Evolutionary conservation across 2,113 vertebrate genomes (phyloP).

Genomic region (Ochotona princeps): DNA sequence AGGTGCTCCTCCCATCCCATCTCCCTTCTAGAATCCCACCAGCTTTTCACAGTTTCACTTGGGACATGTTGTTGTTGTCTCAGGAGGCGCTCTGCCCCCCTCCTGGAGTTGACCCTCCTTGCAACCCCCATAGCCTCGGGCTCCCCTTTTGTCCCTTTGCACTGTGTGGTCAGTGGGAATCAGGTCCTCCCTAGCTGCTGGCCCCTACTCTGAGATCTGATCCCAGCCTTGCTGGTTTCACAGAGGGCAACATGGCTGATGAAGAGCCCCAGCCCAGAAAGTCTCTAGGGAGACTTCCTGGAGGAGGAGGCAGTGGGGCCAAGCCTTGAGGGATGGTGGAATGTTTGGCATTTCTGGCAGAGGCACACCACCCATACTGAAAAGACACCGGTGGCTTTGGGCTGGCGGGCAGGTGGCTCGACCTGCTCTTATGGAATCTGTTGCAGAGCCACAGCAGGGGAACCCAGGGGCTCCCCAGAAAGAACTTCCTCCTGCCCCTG

Average conservation of each 20-base stretch:
- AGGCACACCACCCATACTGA: not conserved
- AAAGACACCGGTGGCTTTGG: not conserved
- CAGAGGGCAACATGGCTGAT: not conserved
- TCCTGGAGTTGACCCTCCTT: not conserved
- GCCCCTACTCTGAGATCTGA: not conserved
- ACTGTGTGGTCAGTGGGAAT: not conserved
- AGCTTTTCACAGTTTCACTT: not conserved
- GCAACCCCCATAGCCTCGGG: not conserved
- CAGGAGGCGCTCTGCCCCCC: not conserved
- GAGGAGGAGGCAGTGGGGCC: slow-evolving; percentile 8
- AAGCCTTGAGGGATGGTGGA: not conserved
- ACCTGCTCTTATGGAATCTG: not conserved
- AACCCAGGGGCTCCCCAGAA: not conserved
- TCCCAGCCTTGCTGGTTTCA: not conserved
- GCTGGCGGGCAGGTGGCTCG: not conserved
- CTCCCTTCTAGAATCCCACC: not conserved
- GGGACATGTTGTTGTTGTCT: not conserved
- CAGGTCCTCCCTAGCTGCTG: not conserved
- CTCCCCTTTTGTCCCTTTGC: not conserved
- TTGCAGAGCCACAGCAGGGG: not conserved
- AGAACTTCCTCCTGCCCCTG: not conserved
- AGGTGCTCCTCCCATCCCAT: not conserved
- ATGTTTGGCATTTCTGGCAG: not conserved
- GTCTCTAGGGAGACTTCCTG: slow-evolving; percentile 24
- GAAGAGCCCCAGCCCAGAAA: not conserved